phyloP scores from a whole-genome alignment of 2,888 invertebrate genomes.

The Scaptomyza tumidula region DNA sequence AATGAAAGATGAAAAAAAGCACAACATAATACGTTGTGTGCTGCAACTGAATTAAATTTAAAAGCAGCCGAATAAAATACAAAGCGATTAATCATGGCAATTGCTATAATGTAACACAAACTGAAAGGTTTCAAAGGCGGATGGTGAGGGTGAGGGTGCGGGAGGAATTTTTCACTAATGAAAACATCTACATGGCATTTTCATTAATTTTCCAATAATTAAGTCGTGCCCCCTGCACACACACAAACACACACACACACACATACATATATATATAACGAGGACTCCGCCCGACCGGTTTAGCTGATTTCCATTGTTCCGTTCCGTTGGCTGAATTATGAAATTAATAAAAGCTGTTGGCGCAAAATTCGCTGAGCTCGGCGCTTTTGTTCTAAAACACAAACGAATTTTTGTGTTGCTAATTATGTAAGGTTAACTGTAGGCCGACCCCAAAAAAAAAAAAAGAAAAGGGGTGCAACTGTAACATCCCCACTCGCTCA shows the following conservation, averaged over 20 bases:
- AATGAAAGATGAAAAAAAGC: conserved; percentile 18
- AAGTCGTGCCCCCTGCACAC: conserved; percentile 47
- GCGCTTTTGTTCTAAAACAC: conserved; percentile 75
- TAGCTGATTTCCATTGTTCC: conserved; percentile 42
- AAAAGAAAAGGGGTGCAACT: not conserved
- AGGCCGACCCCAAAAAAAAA: conserved; percentile 23
- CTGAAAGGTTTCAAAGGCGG: not conserved
- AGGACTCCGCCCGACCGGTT: not conserved
- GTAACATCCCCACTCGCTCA: not conserved
- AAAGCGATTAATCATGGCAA: conserved; percentile 57
- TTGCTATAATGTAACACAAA: conserved; percentile 12
- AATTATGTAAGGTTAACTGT: conserved; percentile 74
- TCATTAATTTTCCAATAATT: conserved; percentile 80
- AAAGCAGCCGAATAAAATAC: conserved; percentile 4
- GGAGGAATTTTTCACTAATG: conserved; percentile 31
- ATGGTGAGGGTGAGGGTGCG: not conserved
- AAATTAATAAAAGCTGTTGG: conserved; percentile 76
- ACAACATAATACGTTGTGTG: conserved; percentile 2
- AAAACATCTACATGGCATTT: conserved; percentile 71
- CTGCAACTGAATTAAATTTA: conserved; percentile 17
- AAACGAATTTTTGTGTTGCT: conserved; percentile 74
- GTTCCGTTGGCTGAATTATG: conserved; percentile 69
- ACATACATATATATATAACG: not conserved
- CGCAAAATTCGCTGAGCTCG: conserved; percentile 57
- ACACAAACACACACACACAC: conserved; percentile 1